Percentiles rank a stretch among this genome's conserved stretches.
phyloP scores from a whole-genome alignment of 2,797 vertebrate species.

The Bufotes viridis region DNA sequence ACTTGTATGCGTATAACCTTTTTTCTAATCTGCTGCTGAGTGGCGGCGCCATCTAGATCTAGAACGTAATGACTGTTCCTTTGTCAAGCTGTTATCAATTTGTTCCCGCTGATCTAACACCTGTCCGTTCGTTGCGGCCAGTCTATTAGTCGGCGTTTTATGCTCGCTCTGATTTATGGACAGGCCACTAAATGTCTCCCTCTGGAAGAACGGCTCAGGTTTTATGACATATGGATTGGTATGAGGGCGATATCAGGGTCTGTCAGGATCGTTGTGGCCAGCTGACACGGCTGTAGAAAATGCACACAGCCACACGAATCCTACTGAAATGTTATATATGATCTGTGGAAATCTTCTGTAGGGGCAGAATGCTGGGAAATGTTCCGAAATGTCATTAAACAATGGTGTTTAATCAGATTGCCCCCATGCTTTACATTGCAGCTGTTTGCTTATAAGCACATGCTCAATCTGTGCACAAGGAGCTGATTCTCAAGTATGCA shows the following conservation, averaged over 20 bases:
- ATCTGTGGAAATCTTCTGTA: neutral
- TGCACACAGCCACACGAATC: neutral
- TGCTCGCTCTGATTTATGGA: constrained; percentile 38
- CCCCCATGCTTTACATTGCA: no score
- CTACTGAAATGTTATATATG: neutral
- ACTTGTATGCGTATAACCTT: neutral
- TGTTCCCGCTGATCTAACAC: constrained; percentile 34
- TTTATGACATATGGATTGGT: constrained; percentile 44
- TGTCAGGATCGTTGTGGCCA: neutral
- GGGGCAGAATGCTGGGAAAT: neutral
- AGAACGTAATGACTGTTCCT: constrained; percentile 4
- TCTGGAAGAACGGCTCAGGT: constrained; percentile 4
- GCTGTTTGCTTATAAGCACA: no score
- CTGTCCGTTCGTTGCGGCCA: constrained; percentile 24
- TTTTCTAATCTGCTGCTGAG: constrained; percentile 8
- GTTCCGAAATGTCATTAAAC: neutral
- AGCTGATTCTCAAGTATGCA: no score
- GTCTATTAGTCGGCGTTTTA: constrained; percentile 42
- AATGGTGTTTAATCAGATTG: neutral
- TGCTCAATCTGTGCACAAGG: no score
- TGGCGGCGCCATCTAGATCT: constrained; percentile 19
- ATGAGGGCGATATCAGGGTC: neutral
- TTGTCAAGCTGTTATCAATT: constrained; percentile 24
- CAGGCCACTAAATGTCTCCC: constrained; percentile 27
- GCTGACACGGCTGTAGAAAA: neutral